phyloP scores from a whole-genome alignment of 2,113 vertebrate species.

The Strigops habroptila region DNA sequence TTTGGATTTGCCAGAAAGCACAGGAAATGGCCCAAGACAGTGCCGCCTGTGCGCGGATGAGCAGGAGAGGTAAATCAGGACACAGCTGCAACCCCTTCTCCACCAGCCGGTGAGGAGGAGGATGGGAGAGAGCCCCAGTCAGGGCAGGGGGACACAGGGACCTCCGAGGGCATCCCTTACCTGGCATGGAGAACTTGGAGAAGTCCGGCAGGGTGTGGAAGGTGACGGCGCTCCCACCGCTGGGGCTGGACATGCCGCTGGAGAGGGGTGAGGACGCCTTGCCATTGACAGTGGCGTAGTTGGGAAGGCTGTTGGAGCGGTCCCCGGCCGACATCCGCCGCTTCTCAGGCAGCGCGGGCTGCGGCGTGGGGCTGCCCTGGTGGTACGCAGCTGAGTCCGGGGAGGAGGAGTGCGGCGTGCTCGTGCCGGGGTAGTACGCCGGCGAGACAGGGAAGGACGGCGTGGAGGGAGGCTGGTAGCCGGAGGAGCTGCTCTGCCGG shows the following conservation, averaged over 20 bases:
- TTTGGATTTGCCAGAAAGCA: conserved; percentile 52
- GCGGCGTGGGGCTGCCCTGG: conserved; percentile 80
- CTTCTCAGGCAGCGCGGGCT: conserved; percentile 90
- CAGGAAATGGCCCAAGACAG: conserved; percentile 10
- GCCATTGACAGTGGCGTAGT: conserved; percentile 89
- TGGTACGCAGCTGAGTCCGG: conserved; percentile 79
- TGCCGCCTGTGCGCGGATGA: neutral
- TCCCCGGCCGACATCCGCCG: conserved; percentile 90
- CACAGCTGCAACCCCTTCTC: neutral
- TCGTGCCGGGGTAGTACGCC: conserved; percentile 75
- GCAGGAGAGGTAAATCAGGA: conserved; percentile 20
- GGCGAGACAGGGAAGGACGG: conserved; percentile 91
- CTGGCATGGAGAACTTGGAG: conserved; percentile 91
- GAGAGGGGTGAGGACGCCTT: conserved; percentile 83
- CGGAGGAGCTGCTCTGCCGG: conserved; percentile 91
- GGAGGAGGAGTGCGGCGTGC: conserved; percentile 74
- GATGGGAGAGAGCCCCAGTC: neutral
- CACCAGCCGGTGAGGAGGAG: rapidly evolving
- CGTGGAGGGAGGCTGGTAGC: conserved; percentile 90
- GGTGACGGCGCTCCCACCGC: conserved; percentile 70
- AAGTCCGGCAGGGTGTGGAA: conserved; percentile 95
- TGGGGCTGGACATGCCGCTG: conserved; percentile 81
- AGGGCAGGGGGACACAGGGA: rapidly evolving
- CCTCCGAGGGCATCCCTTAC: conserved; percentile 61
- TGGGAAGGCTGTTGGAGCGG: conserved; percentile 82